Conservation (phyloP, 1,140 invertebrate species). For the Chrysoperla carnea region DNA sequence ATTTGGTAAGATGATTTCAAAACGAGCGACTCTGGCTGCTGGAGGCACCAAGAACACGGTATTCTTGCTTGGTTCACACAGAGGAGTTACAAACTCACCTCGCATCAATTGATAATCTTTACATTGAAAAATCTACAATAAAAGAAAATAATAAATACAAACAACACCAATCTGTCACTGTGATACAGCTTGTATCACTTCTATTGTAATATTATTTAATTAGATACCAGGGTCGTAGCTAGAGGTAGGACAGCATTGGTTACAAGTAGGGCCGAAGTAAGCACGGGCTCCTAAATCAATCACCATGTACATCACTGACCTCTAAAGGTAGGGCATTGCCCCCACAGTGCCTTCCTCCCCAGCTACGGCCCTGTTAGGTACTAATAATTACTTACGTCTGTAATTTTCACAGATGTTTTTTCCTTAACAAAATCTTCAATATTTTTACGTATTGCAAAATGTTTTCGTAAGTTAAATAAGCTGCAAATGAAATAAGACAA, state of each 20-base stretch:
- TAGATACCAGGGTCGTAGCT: no score
- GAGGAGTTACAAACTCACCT: slow-evolving; percentile 77
- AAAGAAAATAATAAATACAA: slow-evolving; percentile 1
- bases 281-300: no score
- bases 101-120: slow-evolving; percentile 63
- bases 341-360: no score
- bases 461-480: slow-evolving; percentile 79
- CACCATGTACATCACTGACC: no score
- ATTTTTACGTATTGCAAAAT: slow-evolving; percentile 62
- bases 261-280: no score
- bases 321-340: no score
- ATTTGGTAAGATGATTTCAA: slow-evolving; percentile 70
- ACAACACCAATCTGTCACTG: neutral
- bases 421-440: slow-evolving; percentile 66
- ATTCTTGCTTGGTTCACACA: slow-evolving; percentile 59
- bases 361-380: no score
- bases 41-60: slow-evolving; percentile 77
- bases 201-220: no score
- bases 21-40: slow-evolving; percentile 62
- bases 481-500: slow-evolving; percentile 28
- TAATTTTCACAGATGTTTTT: slow-evolving; percentile 77
- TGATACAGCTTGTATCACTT: neutral
- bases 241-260: no score
- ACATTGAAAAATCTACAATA: slow-evolving; percentile 51
- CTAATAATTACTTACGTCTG: slow-evolving; percentile 60